phyloP scores from a whole-genome alignment of 2,888 invertebrate genomes.

The Atherix ibis region DNA sequence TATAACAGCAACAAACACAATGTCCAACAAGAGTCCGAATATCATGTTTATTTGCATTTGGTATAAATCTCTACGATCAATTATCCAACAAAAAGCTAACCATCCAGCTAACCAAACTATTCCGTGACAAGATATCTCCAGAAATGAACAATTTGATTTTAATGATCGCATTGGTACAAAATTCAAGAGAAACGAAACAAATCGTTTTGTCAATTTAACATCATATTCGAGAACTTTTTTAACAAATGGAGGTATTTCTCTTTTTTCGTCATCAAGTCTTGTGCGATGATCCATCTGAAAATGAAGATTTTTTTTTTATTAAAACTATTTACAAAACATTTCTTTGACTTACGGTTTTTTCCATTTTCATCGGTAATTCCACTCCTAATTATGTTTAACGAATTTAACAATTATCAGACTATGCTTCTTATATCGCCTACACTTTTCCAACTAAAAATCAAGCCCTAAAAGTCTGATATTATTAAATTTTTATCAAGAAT shows the following conservation, averaged over 20 bases:
- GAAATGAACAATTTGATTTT: constrained; percentile 21
- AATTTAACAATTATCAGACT: no score
- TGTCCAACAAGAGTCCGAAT: constrained; percentile 61
- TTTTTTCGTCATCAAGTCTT: constrained; percentile 5
- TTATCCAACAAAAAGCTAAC: constrained; percentile 61
- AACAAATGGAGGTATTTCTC: constrained; percentile 8
- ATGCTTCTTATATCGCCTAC: no score
- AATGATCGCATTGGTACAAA: constrained; percentile 22
- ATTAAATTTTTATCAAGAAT: no score
- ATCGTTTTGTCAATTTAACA: constrained; percentile 20
- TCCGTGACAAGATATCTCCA: constrained; percentile 71
- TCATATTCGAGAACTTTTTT: constrained; percentile 20
- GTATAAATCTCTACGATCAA: constrained; percentile 49
- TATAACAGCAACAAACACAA: constrained; percentile 54
- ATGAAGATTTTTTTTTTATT: neutral
- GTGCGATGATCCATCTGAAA: constrained; percentile 5
- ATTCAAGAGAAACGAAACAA: constrained; percentile 21
- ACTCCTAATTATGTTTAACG: no score
- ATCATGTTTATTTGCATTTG: constrained; percentile 77
- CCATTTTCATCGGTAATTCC: no score
- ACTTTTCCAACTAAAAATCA: no score
- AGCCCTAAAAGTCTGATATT: no score
- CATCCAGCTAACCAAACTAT: constrained; percentile 68
- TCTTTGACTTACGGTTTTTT: no score
- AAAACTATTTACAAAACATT: no score